phyloP scores from a whole-genome alignment of 2,797 vertebrate species.

The Perodicticus potto region DNA sequence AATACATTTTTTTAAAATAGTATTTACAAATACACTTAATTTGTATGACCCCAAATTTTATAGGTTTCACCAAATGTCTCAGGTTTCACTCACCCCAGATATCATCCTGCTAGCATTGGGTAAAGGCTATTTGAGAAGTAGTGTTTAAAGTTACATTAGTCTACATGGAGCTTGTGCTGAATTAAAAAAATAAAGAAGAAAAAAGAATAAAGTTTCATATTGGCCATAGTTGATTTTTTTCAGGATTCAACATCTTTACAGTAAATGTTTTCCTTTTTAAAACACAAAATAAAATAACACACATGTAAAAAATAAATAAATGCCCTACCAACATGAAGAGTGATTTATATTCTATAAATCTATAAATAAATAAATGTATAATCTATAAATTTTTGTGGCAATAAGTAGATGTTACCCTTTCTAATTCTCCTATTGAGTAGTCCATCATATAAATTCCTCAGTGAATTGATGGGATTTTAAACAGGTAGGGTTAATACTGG shows the following conservation, averaged over 20 bases:
- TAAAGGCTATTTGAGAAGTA: constrained; percentile 13
- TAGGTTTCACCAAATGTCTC: constrained; percentile 33
- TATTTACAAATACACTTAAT: constrained; percentile 2
- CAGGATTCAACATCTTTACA: constrained; percentile 5
- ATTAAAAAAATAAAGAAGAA: no score
- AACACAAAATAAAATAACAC: constrained; percentile 40
- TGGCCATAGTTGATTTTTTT: constrained; percentile 11
- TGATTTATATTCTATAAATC: background rate
- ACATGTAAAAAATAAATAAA: background rate
- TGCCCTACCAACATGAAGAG: background rate
- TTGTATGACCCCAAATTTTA: background rate
- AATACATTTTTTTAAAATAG: background rate
- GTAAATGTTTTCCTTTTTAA: constrained; percentile 49
- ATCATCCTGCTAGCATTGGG: background rate
- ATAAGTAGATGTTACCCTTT: background rate
- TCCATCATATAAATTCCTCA: background rate
- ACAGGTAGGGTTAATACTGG: background rate
- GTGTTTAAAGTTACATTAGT: background rate
- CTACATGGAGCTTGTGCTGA: no score
- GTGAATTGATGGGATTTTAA: background rate
- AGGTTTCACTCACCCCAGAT: background rate
- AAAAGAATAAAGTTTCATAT: background rate
- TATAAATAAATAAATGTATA: background rate
- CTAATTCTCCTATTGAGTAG: background rate
- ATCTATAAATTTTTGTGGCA: background rate